A percentile compares a stretch with the other conserved stretches of the same genome.
phyloP scores from a whole-genome alignment of 2,797 vertebrate genomes.

The Takifugu ocellatus region DNA sequence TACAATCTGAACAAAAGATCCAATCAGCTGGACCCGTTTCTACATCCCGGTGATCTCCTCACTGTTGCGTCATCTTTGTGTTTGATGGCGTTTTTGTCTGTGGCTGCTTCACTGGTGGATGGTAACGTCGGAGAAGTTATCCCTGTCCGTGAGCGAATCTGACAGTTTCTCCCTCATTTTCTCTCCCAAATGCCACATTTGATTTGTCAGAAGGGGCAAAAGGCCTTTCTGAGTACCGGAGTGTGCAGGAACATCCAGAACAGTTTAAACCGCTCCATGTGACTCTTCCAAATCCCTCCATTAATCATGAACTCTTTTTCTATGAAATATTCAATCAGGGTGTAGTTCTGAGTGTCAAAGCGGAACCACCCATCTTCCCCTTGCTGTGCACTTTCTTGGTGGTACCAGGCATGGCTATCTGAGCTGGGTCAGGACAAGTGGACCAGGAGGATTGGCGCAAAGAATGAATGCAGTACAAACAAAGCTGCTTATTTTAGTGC shows the following conservation, averaged over 20 bases:
- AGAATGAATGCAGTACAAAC: slow-evolving; percentile 44
- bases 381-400: slow-evolving; percentile 45
- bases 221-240: slow-evolving; percentile 38
- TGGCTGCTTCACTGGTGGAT: slow-evolving; percentile 12
- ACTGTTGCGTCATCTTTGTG: no score
- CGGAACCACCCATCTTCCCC: slow-evolving; percentile 38
- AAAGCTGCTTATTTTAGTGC: slow-evolving; percentile 16
- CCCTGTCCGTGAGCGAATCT: neutral
- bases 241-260: slow-evolving; percentile 36
- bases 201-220: slow-evolving; percentile 48
- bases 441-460: slow-evolving; percentile 52
- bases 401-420: slow-evolving; percentile 42
- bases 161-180: slow-evolving; percentile 43
- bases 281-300: slow-evolving; percentile 50
- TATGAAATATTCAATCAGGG: slow-evolving; percentile 63
- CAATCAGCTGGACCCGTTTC: no score
- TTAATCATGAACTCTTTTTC: slow-evolving; percentile 59
- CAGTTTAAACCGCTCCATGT: slow-evolving; percentile 52
- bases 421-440: slow-evolving; percentile 63
- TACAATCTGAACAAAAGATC: no score
- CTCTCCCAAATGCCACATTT: slow-evolving; percentile 47
- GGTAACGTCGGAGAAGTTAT: slow-evolving; percentile 26
- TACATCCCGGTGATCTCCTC: no score
- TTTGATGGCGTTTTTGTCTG: neutral
- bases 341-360: slow-evolving; percentile 41